phyloP scores from a whole-genome alignment of 2,888 invertebrate genomes.

The Atrina japonica region DNA sequence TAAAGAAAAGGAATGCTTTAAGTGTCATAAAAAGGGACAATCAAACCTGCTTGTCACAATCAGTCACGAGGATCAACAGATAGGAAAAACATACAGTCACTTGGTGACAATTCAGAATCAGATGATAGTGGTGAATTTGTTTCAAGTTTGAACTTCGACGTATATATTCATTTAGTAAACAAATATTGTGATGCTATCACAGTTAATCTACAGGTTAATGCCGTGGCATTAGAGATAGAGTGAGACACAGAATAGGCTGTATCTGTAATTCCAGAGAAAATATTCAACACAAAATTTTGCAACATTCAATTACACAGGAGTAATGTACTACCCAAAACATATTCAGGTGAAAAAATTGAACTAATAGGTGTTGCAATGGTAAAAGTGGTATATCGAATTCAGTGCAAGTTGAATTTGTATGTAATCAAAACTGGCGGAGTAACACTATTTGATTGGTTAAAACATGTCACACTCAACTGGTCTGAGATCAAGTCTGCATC shows the following conservation, averaged over 20 bases:
- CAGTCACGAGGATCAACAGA: too few species aligned
- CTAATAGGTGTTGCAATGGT: constrained; percentile 19
- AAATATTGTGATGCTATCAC: background rate
- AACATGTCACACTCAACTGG: constrained; percentile 15
- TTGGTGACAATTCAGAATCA: background rate
- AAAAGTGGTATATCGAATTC: constrained; percentile 5
- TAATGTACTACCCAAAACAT: constrained; percentile 22
- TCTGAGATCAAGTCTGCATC: constrained; percentile 13
- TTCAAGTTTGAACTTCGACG: background rate
- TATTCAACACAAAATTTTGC: background rate
- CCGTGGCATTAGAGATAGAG: background rate
- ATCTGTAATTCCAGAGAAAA: constrained; percentile 19
- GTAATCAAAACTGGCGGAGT: constrained; percentile 25
- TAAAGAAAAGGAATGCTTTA: constrained; percentile 21
- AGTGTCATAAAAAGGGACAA: constrained; percentile 25
- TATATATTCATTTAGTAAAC: background rate
- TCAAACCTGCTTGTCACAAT: constrained; percentile 11
- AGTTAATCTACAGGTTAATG: constrained; percentile 3
- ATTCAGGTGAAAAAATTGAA: constrained; percentile 30
- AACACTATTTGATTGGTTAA: constrained; percentile 27
- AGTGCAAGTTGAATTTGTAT: constrained; percentile 22
- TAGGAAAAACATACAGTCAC: background rate
- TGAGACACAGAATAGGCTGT: constrained; percentile 13
- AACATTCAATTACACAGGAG: background rate
- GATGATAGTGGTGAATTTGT: background rate